Base-by-base conservation (phyloP, 2,888 invertebrate genomes). In the Conops quadrifasciatus region DNA sequence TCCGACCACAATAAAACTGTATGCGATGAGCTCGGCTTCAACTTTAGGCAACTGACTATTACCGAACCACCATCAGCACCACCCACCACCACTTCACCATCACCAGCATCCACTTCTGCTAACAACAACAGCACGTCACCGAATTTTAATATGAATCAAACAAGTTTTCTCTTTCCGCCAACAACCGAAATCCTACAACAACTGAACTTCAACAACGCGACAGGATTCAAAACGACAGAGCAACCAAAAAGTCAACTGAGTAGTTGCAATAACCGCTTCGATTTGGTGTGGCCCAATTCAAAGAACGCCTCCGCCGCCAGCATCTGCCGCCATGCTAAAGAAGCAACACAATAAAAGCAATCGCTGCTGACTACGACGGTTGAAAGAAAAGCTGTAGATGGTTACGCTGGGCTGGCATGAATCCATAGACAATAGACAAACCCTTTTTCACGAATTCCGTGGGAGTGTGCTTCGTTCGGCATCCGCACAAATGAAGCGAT, bases 211-310 rank as follows among this genome's bases (percentile, higher is more conserved):
- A 73, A 66, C 74, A 77, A 63, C 71, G 60, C 47, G 4, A 56
- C 56, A 28, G 45, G 56, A 43, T 45, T 45, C 64, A 68, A 15
- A 16, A 58, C 36, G 47, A 24, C 19, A 13, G 45, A 43, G 19
- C 19, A 21, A 76, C 74, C 74, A 72, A 69, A 71, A 71, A 73
- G 72, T 73, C 76, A 74, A 72, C 78, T 80, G 73, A 78, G 81
- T 78, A 79, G 81, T 77, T 80, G 78, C 75, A 80, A 80, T 79
- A 88, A 88, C 81, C 86, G 87, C 71, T 88, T 88, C 78, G 86
- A 87, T 78, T 86, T 88, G 76, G 78, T 83, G 76, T 83, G 84
- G 84, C 81, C 77, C 76, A 75, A 77, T 67, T 62, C 71, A 68
- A 49, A 65, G 72, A 45, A 58, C 65, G 43, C 65, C 21, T 30